phyloP scores from a whole-genome alignment of 2,113 vertebrate genomes.

The Xiphias gladius region DNA sequence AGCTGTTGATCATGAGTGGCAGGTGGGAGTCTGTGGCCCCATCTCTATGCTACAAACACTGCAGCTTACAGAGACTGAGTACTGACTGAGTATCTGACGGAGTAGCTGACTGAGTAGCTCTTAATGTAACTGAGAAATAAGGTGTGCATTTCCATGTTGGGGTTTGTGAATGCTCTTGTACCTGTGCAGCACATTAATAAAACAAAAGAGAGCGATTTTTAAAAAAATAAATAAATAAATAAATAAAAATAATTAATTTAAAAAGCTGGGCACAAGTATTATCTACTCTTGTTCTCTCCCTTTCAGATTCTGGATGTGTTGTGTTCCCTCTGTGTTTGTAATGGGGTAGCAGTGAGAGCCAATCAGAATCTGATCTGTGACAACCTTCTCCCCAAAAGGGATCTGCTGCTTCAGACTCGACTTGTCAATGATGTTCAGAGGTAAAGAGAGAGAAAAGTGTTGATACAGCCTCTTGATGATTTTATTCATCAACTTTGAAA shows the following conservation, averaged over 20 bases:
- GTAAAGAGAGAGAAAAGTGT: constrained; percentile 74
- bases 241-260: no score
- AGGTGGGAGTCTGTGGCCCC: constrained; percentile 9
- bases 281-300: background rate
- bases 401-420: constrained; percentile 94
- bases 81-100: no score
- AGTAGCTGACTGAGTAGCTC: constrained; percentile 10
- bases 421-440: constrained; percentile 97
- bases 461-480: background rate
- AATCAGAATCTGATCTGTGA: constrained; percentile 98
- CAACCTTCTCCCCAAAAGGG: constrained; percentile 93
- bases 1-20: constrained; percentile 54
- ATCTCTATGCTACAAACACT: background rate
- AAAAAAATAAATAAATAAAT: background rate
- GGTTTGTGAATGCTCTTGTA: background rate
- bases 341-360: constrained; percentile 95
- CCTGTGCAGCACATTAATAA: background rate
- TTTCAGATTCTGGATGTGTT: constrained; percentile 94
- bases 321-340: constrained; percentile 96
- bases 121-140: background rate
- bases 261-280: background rate
- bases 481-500: background rate
- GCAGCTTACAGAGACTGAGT: constrained; percentile 20
- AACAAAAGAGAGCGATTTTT: background rate
- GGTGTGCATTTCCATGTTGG: background rate